Evolutionary conservation across 1,140 invertebrate species (phyloP).

Genomic region (Zeugodacus cucurbitae): DNA sequence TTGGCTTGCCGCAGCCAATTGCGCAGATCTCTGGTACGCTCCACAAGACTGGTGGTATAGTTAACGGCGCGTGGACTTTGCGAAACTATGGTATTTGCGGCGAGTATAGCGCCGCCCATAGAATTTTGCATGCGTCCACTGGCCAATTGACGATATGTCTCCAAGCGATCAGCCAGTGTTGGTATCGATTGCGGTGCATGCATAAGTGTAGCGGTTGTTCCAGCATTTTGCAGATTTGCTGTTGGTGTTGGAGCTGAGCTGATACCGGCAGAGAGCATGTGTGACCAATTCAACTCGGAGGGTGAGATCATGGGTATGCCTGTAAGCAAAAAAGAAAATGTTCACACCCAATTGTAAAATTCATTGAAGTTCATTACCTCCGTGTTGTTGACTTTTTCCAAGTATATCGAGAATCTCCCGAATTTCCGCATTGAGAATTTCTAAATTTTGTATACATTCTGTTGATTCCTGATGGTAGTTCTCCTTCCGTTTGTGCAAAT

Average conservation of each 20-base stretch:
- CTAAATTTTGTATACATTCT: constrained; percentile 76
- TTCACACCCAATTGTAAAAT: not conserved
- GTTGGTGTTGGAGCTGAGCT: constrained; percentile 19
- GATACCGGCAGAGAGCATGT: constrained; percentile 58
- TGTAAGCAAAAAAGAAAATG: not conserved
- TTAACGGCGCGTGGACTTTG: constrained; percentile 66
- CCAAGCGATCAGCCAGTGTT: constrained; percentile 68
- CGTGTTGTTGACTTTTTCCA: constrained; percentile 69
- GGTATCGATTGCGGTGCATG: constrained; percentile 68
- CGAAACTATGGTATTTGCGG: constrained; percentile 67
- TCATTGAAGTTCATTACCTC: constrained; percentile 27
- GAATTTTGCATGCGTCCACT: constrained; percentile 58
- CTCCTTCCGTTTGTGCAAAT: constrained; percentile 55
- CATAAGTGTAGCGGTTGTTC: constrained; percentile 34
- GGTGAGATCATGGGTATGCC: constrained; percentile 70
- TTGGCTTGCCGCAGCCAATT: constrained; percentile 71
- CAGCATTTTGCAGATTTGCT: constrained; percentile 38
- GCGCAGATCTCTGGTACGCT: constrained; percentile 73
- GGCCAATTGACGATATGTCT: constrained; percentile 68
- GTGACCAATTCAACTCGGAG: constrained; percentile 72
- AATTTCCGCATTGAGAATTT: constrained; percentile 78
- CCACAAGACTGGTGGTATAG: constrained; percentile 71
- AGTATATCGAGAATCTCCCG: constrained; percentile 77
- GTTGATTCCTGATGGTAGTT: constrained; percentile 73
- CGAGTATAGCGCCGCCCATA: constrained; percentile 56